Base-by-base conservation (phyloP, 2,113 vertebrate genomes). In the Chionodraco myersi region DNA sequence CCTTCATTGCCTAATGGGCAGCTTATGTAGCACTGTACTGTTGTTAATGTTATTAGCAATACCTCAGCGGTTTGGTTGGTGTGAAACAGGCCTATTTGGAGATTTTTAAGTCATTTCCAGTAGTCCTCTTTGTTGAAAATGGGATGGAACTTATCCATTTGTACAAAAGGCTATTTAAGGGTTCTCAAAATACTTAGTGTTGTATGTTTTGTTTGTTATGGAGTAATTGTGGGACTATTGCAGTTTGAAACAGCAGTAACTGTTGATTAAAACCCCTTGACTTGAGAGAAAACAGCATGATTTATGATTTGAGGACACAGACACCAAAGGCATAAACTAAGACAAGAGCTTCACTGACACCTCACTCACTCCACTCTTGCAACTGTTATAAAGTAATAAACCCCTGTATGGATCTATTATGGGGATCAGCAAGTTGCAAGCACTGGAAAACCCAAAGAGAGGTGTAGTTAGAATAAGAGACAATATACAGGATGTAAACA, bases 401-500 rank as follows among this genome's bases (percentile, higher is more conserved):
- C 21, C 52, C 10, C 49, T 66, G 18, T 65, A 10, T 21, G 36
- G 16, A 23, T 23, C 16, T 71, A 68, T n/a, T 16, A 57, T 48
- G 11, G 47, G 14, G 23, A 73, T 56, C 41, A 41, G 44, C 3
- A 60, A 58, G 44, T 45, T 30, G 68, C 26, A 21, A 26, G 45
- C 4, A 5, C 1, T 48, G 51, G 18, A 41, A 21, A 8, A 3
- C 58, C 59, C 13, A 1, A 59, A 49, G 45, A 44, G 53, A n/a
- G n/a, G 44, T 21, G 26, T 57, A n/a, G 36, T 61, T 45, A 6
- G 15, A 74, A 62, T 56, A 71, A 63, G 30, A 23, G 63, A 52
- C 75, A 76, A 61, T 36, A 60, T 30, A 41, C 36, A 41, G 36
- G 5, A 16, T 67, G 18, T 69, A 56, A 77, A 34, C 49, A 64